Evolutionary conservation across 2,113 vertebrate genomes (phyloP), one percentile per base, ranked within the genome.

Genomic region (Meriones unguiculatus): DNA sequence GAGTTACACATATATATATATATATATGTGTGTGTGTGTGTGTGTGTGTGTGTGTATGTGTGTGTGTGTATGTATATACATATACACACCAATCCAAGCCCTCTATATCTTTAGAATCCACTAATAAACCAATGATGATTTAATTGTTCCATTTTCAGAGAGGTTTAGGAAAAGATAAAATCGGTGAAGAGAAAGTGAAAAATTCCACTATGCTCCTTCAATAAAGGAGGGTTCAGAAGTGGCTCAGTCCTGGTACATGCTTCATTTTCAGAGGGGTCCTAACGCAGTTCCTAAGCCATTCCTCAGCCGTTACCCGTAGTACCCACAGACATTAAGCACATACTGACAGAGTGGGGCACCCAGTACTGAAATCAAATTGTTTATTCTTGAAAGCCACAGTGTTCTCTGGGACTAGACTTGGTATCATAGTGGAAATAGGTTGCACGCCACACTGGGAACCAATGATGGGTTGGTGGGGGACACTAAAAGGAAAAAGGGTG

Each of bases 271-370:
- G 12, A 11, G 18, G 15, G 78, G 24, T 72, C 54, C 30, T 28
- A 13, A 22, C 10, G 3, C 1, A 18, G 0, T n/a, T 12, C 38
- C 59, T 1, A 13, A 57, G 46, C 62, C 8, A 3, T 52, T 17
- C 14, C 52, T 12, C 30, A 77, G 8, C 35, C 57, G 5, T 41
- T 3, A 4, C 81, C 81, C 81, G 65, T 1, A 30, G 50, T 3
- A 4, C 81, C 81, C 81, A 77, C 2, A 30, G 50, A 1, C 20
- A 87, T 24, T n/a, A 64, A 76, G 52, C 54, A 6, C 38, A 7
- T 38, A 1, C 69, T 18, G 2, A 57, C n/a, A 8, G 35, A 38
- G 22, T 15, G 5, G 80, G 46, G 1, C 28, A 52, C 5, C 65
- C 20, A 38, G 38, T 12, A 35, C 62, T 41, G 77, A n/a, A 85